phyloP scores from a whole-genome alignment of 2,888 invertebrate genomes.

The Apamea monoglypha region DNA sequence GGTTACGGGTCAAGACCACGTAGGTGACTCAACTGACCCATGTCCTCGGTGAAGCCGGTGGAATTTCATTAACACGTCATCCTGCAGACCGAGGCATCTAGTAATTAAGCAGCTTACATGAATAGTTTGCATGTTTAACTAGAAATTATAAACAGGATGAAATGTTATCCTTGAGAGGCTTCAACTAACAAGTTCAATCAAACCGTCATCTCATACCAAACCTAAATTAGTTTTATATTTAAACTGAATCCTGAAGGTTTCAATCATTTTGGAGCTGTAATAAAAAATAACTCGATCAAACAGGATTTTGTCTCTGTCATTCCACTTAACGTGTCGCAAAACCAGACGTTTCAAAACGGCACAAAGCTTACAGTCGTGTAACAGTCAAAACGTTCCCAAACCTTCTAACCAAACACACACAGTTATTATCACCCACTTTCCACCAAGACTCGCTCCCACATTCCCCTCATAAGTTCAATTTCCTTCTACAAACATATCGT shows the following conservation, averaged over 20 bases:
- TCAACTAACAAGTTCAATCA: not conserved
- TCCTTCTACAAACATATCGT: constrained; percentile 64
- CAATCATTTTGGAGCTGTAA: not conserved
- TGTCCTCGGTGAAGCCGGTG: constrained; percentile 28
- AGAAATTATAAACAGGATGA: constrained; percentile 11
- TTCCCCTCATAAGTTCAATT: constrained; percentile 61
- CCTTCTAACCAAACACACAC: constrained; percentile 9
- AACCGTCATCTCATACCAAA: not conserved
- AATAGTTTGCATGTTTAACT: constrained; percentile 39
- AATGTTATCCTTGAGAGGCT: constrained; percentile 16
- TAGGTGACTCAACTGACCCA: constrained; percentile 41
- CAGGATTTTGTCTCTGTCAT: not conserved
- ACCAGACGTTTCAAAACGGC: not conserved
- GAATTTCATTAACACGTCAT: constrained; percentile 68
- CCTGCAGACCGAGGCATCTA: constrained; percentile 40
- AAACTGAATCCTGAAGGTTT: not conserved
- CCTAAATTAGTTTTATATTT: not conserved
- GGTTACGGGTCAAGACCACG: constrained; percentile 23
- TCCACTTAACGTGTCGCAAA: not conserved
- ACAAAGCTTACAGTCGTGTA: not conserved
- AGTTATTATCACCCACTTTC: constrained; percentile 27
- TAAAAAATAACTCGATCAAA: not conserved
- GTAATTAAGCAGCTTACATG: constrained; percentile 61
- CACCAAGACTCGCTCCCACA: constrained; percentile 38
- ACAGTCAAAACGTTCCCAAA: constrained; percentile 10